Base-by-base conservation (phyloP, 2,113 vertebrate species). In the Mugil cephalus region DNA sequence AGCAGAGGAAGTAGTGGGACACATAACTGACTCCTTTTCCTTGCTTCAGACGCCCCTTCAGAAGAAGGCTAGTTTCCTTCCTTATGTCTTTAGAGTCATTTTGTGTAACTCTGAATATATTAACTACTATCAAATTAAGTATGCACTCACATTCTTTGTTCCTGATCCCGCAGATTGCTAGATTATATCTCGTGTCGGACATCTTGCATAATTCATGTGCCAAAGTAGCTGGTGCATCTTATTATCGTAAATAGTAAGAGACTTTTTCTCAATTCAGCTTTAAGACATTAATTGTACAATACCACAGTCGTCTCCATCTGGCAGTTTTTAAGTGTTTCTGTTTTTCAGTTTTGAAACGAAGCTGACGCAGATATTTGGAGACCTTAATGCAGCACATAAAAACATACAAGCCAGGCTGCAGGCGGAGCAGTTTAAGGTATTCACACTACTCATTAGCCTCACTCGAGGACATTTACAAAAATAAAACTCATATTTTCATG, bases 161-260 rank as follows among this genome's bases (percentile, higher is more conserved):
- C 0, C 59, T 2, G 13, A 65, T 58, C 36, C n/a, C 19, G 47
- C 85, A 95, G 94, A 87, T 95, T 14, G 92, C 94, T 30, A 88
- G 93, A 67, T 82, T 95, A 38, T 95, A 94, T 67, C 91, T 95
- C 0, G 93, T 95, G 46, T 95, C 94, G 0, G 94, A 95, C 68
- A 87, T 95, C 58, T 83, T 95, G 50, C 90, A 95, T 87, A 95
- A 95, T 81, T 95, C 94, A 0, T 94, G 93, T 85, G 94, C 94
- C 83, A 95, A 95, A 93, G 94, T 94, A 19, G 86, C 92, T 4
- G 92, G 94, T 48, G 94, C 94, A 4, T 95, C 94, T 6, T 94
- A 95, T 89, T 95, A 94, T 80, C 89, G 94, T 18, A 95, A 95
- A 94, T 95, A 91, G 94, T 95, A 90, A 93, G 93, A 67, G 7